Evolutionary conservation across 1,140 invertebrate genomes (phyloP).

Genomic region (Trypoxylus dichotomus): DNA sequence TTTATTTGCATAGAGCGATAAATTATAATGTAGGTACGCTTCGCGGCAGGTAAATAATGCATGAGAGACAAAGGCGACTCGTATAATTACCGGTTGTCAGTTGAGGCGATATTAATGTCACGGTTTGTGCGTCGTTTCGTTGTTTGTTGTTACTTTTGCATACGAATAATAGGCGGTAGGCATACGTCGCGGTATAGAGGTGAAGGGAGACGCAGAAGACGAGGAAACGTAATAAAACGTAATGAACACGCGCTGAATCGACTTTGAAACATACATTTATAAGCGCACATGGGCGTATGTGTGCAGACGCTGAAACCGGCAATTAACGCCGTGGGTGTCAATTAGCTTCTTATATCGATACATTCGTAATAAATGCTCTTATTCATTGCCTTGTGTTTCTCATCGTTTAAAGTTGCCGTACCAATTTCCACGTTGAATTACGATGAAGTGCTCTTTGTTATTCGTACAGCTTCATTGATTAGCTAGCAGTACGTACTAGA

Average conservation of each 20-base stretch:
- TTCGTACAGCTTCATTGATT: too few species aligned
- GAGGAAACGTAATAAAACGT: background rate
- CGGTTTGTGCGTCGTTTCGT: background rate
- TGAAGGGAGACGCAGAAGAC: background rate
- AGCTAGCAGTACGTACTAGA: too few species aligned
- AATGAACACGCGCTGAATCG: background rate
- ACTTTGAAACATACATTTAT: background rate
- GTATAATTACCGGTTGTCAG: conserved; percentile 6
- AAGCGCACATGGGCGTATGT: background rate
- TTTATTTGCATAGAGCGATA: background rate
- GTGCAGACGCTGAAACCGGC: background rate
- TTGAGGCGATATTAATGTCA: conserved; percentile 2
- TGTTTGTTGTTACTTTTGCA: background rate
- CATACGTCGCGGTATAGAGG: background rate
- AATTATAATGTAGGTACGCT: background rate
- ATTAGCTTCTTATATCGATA: conserved; percentile 26
- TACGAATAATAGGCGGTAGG: background rate
- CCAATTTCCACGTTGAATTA: too few species aligned
- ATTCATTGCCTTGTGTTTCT: too few species aligned
- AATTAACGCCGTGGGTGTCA: conserved; percentile 30
- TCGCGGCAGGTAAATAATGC: conserved; percentile 1
- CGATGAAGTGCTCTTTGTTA: too few species aligned
- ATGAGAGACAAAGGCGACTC: conserved; percentile 5
- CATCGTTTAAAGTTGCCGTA: too few species aligned
- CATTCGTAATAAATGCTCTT: conserved; percentile 27